A percentile compares a stretch with the other conserved stretches of the same genome.
phyloP scores from a whole-genome alignment of 2,113 vertebrate genomes.

The Petaurus breviceps region DNA sequence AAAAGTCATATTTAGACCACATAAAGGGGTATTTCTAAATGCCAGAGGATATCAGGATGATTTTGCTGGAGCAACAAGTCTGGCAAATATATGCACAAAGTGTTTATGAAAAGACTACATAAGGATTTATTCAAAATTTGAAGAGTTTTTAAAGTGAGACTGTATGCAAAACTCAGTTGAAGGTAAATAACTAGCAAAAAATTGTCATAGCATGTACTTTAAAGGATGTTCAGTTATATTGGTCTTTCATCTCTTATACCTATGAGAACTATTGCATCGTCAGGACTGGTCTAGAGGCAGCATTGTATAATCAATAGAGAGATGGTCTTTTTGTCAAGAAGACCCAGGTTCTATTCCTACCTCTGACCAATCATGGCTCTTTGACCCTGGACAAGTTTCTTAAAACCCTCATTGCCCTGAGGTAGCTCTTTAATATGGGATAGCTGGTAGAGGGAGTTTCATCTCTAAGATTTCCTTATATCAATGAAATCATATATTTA shows the following conservation, averaged over 20 bases:
- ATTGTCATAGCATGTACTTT: neutral
- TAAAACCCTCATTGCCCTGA: neutral
- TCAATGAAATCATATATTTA: neutral
- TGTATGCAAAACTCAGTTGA: slow-evolving; percentile 16
- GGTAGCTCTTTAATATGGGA: neutral
- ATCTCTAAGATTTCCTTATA: neutral
- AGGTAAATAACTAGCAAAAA: neutral
- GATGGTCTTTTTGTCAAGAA: neutral
- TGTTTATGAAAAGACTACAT: slow-evolving; percentile 43
- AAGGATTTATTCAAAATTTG: slow-evolving; percentile 34
- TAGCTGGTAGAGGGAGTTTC: neutral
- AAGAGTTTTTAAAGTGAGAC: neutral
- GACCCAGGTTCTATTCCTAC: neutral
- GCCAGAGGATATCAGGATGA: slow-evolving; percentile 33
- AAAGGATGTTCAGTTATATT: neutral
- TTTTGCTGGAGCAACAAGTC: slow-evolving; percentile 18
- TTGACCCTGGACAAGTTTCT: neutral
- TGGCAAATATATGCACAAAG: slow-evolving; percentile 12
- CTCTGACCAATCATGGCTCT: neutral
- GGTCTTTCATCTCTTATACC: neutral
- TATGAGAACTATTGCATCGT: neutral
- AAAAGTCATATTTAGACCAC: slow-evolving; percentile 8
- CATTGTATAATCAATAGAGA: neutral
- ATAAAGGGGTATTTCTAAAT: slow-evolving; percentile 33
- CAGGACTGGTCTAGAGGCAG: neutral